These are phyloP conservation scores for Thyatira batis DNA, from an alignment of 2,888 invertebrate species.

Conservation along the genomic window DNA sequence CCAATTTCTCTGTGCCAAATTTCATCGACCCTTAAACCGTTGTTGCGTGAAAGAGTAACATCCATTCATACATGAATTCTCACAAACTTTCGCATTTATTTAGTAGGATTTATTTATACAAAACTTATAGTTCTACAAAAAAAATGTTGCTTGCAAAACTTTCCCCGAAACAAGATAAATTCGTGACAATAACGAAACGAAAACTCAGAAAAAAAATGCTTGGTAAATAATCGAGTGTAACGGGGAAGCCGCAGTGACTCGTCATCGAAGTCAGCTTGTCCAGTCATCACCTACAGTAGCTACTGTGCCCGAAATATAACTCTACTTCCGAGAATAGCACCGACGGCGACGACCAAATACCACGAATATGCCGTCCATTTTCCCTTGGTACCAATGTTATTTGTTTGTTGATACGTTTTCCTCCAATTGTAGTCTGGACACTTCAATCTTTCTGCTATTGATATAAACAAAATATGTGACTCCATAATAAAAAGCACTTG, in stretches of 20 bases:
- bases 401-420: background rate
- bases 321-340: conserved; percentile 1
- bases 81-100: too few species aligned
- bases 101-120: too few species aligned
- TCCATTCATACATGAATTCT: too few species aligned
- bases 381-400: background rate
- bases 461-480: background rate
- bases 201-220: background rate
- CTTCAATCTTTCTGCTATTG: background rate
- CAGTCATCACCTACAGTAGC: background rate
- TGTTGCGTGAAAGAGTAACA: too few species aligned
- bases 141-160: background rate
- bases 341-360: background rate
- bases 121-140: too few species aligned
- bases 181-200: background rate
- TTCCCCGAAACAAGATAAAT: background rate
- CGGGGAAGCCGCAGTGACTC: conserved; percentile 1
- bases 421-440: background rate
- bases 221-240: background rate
- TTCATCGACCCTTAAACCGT: too few species aligned
- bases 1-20: too few species aligned
- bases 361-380: background rate
- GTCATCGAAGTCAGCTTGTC: background rate
- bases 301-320: background rate
- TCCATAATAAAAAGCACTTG: too few species aligned